Conservation (phyloP, 2,113 vertebrate genomes). For the Pelecanoides urinatrix region DNA sequence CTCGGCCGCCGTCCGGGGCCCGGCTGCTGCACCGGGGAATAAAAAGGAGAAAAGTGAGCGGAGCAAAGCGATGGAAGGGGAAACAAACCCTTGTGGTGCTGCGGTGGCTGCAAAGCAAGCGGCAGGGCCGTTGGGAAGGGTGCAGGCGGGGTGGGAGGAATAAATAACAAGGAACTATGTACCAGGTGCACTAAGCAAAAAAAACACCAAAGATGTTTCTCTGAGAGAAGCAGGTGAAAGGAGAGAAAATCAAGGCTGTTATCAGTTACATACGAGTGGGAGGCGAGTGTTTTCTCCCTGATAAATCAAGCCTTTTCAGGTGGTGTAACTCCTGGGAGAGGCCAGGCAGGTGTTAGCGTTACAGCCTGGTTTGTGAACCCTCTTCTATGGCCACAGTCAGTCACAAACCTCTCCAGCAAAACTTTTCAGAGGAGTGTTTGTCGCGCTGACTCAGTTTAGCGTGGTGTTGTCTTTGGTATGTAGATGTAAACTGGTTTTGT, state of each 20-base stretch:
- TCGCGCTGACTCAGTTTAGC: neutral
- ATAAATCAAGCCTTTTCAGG: neutral
- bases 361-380: neutral
- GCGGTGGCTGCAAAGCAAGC: fast-evolving
- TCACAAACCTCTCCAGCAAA: neutral
- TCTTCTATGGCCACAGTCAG: fast-evolving
- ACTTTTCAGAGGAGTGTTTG: neutral
- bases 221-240: neutral
- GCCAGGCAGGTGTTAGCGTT: neutral
- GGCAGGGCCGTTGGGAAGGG: fast-evolving
- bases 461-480: neutral
- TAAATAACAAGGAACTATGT: neutral
- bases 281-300: neutral
- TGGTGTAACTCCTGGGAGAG: neutral
- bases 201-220: neutral
- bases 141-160: neutral
- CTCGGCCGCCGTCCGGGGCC: neutral
- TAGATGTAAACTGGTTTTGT: neutral
- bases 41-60: fast-evolving
- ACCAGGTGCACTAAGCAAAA: neutral
- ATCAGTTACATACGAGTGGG: neutral
- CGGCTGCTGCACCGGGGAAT: too few relatives aligned
- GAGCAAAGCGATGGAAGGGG: fast-evolving
- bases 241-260: neutral
- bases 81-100: fast-evolving